Evolutionary conservation across 2,113 vertebrate genomes (phyloP).

Genomic region (Aviceda subcristata): DNA sequence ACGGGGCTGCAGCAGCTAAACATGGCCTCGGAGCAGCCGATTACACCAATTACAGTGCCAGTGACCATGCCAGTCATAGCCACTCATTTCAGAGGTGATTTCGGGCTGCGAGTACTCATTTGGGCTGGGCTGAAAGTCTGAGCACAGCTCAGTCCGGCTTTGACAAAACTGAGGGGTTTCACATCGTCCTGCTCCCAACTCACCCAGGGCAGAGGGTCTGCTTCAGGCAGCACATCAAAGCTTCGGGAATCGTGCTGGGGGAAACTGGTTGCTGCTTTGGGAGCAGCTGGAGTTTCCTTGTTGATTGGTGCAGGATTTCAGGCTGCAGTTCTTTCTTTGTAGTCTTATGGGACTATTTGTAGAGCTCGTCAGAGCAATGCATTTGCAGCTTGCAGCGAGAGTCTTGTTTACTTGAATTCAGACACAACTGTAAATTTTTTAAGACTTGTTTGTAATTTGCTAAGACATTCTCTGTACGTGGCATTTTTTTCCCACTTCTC

Average conservation of each 20-base stretch:
- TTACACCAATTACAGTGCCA: not conserved
- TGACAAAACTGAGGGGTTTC: not conserved
- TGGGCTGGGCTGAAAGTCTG: not conserved
- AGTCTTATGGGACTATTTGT: no score
- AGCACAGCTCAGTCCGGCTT: not conserved
- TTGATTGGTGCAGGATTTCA: not conserved
- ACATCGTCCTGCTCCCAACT: not conserved
- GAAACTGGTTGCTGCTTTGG: not conserved
- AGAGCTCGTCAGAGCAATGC: not conserved
- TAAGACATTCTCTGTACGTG: not conserved
- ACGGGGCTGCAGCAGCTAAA: not conserved
- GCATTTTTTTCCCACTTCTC: not conserved
- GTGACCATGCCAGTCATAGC: not conserved
- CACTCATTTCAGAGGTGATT: not conserved
- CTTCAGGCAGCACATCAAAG: not conserved
- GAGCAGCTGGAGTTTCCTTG: not conserved
- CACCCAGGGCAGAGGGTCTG: not conserved
- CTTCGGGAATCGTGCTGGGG: not conserved
- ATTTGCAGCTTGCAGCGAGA: not conserved
- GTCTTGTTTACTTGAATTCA: not conserved
- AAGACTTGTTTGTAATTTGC: not conserved
- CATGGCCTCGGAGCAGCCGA: not conserved
- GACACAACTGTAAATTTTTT: not conserved
- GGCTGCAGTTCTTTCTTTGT: not conserved
- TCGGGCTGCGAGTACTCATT: fast-evolving